Conservation (phyloP, 1,140 invertebrate genomes). For the Pissodes strobi region DNA sequence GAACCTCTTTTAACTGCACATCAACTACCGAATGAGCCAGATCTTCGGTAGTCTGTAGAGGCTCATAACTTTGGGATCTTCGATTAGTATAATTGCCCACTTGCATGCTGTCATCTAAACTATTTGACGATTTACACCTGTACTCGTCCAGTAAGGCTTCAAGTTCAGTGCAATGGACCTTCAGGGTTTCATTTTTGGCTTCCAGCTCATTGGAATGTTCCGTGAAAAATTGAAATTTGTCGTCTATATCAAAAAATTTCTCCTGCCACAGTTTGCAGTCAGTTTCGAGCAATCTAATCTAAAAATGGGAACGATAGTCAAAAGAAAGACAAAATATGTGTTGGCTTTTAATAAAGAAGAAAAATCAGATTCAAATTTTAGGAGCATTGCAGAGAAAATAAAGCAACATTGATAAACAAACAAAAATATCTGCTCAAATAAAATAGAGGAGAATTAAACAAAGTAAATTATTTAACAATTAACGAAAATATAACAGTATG, state of each 20-base stretch:
- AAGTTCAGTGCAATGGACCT: conserved; percentile 43
- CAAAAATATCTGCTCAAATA: no score
- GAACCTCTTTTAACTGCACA: conserved; percentile 49
- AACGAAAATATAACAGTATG: no score
- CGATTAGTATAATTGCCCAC: conserved; percentile 5
- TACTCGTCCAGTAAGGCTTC: conserved; percentile 43
- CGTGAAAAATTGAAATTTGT: conserved; percentile 33
- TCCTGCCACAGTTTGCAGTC: conserved; percentile 41
- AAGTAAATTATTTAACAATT: no score
- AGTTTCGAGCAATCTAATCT: conserved; percentile 31
- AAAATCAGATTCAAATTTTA: background rate
- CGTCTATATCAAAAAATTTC: conserved; percentile 40
- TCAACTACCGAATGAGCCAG: conserved; percentile 50
- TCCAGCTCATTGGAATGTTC: conserved; percentile 37
- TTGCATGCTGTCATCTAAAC: conserved; percentile 36
- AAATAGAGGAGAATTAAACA: no score
- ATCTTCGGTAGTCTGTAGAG: conserved; percentile 40
- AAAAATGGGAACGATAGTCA: conserved; percentile 10
- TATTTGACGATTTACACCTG: conserved; percentile 30
- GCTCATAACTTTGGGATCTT: conserved; percentile 23
- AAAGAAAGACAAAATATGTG: background rate
- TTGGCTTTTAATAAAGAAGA: background rate
- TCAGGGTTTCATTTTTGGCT: conserved; percentile 24
- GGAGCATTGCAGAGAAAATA: no score
- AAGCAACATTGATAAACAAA: no score